Base-by-base conservation (phyloP, 2,113 vertebrate species). In the Uria lomvia region DNA sequence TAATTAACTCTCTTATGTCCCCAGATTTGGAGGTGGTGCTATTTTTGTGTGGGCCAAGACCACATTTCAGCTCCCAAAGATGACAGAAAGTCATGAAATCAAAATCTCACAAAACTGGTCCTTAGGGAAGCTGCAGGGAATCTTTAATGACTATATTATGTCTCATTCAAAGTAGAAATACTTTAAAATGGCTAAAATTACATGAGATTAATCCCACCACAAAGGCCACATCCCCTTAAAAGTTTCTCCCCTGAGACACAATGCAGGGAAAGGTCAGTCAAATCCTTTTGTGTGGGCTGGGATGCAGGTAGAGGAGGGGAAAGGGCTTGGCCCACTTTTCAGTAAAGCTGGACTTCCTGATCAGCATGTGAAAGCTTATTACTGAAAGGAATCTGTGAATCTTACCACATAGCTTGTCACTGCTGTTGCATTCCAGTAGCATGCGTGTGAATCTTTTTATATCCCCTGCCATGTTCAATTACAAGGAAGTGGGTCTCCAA, bases 371-470 rank as follows among this genome's bases (percentile, higher is more conserved):
- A 85, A 65, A 89, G 38, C 24, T 60, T 60, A 45, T 42, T 32
- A 68, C 16, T 73, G 43, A 47, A 20, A 90, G 53, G 23, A 88
- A 63, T 49, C 27, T 58, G 65, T 66, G 79, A 86, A 88, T 70
- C 98, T 98, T 97, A 98, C 98, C 88, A 90, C 98, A 98, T 3
- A 98, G 74, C 63, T 96, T 97, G 95, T 98, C 98, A 71, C 67
- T 97, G 92, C 91, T 97, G 71, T 56, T 95, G 77, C 98, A 98
- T 38, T 98, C 96, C 94, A 98, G 94, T 6, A 98, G 96, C 75
- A 45, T 55, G 15, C 98, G 97, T 34, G 84, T 86, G 56, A 93
- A 66, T 67, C 68, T 79, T 29, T 56, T 96, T 76, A 93, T 36
- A 19, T 94, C 65, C 63, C 43, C 90, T 63, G 88, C 79, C 97